A percentile compares a stretch with the other conserved stretches of the same genome.
Conservation (phyloP, 1,140 invertebrate genomes). For the Ceratoteleas bidentatus region DNA sequence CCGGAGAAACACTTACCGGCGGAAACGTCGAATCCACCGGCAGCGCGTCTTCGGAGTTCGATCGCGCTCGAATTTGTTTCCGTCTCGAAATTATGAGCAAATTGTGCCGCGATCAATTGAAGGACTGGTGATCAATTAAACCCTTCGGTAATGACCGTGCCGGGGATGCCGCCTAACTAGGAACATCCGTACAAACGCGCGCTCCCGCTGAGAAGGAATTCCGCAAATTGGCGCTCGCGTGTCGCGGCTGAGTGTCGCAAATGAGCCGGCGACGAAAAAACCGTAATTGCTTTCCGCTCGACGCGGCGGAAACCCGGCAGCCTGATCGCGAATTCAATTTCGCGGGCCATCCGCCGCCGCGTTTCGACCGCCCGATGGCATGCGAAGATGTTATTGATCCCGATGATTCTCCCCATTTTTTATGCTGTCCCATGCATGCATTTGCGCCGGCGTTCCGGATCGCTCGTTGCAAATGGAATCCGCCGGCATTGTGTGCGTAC, state of each 20-base stretch:
- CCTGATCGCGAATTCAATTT: conserved; percentile 57
- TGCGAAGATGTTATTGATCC: conserved; percentile 59
- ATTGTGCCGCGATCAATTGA: too few relatives aligned
- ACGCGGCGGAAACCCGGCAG: too few relatives aligned
- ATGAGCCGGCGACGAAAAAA: conserved; percentile 37
- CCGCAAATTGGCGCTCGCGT: conserved; percentile 20
- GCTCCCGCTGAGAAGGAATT: conserved; percentile 15
- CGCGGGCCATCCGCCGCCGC: conserved; percentile 30
- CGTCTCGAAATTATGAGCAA: too few relatives aligned
- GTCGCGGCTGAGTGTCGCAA: conserved; percentile 33
- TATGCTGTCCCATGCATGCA: conserved; percentile 51
- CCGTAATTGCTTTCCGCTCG: conserved; percentile 48
- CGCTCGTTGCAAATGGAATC: conserved; percentile 56
- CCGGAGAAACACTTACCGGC: too few relatives aligned
- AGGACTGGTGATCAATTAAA: conserved; percentile 10
- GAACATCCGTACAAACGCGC: conserved; percentile 14
- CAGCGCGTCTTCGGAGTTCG: background rate
- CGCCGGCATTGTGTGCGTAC: conserved; percentile 32
- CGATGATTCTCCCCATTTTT: conserved; percentile 58
- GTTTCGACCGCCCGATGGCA: conserved; percentile 47
- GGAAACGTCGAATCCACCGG: too few relatives aligned
- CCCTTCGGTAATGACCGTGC: background rate
- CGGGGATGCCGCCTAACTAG: background rate
- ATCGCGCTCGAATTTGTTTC: background rate
- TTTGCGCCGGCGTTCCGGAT: conserved; percentile 48